Conservation (phyloP, 2,113 vertebrate species). For the Oncorhynchus nerka region DNA sequence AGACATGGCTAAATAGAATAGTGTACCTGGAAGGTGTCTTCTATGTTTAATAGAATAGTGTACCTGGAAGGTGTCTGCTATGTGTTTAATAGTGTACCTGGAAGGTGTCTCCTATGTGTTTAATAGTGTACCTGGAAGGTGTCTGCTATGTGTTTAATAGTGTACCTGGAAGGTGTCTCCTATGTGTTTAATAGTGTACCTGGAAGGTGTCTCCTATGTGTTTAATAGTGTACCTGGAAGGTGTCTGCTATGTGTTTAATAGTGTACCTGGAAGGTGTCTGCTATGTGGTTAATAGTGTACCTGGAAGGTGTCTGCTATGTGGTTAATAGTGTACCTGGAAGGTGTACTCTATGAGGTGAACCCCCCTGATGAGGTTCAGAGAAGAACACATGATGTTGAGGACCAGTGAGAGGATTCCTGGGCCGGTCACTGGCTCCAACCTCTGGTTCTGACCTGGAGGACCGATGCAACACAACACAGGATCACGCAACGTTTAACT, state of each 20-base stretch:
- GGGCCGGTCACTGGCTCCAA: constrained; percentile 84
- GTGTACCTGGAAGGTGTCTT: too few species aligned
- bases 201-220: constrained; percentile 75
- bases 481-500: neutral
- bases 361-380: constrained; percentile 91
- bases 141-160: too few species aligned
- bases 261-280: constrained; percentile 79
- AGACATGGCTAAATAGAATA: too few species aligned
- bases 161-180: constrained; percentile 79
- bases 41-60: too few species aligned
- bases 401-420: constrained; percentile 88
- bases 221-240: constrained; percentile 69
- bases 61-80: too few species aligned
- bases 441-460: constrained; percentile 76
- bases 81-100: too few species aligned
- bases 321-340: constrained; percentile 71
- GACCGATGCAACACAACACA: constrained; percentile 10
- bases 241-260: constrained; percentile 57
- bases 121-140: too few species aligned
- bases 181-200: constrained; percentile 23
- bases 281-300: too few species aligned
- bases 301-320: constrained; percentile 79
- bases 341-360: constrained; percentile 88
- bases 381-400: constrained; percentile 95
- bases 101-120: too few species aligned